phyloP scores from a whole-genome alignment of 2,113 vertebrate species.

The Oxygymnocypris stewartii region DNA sequence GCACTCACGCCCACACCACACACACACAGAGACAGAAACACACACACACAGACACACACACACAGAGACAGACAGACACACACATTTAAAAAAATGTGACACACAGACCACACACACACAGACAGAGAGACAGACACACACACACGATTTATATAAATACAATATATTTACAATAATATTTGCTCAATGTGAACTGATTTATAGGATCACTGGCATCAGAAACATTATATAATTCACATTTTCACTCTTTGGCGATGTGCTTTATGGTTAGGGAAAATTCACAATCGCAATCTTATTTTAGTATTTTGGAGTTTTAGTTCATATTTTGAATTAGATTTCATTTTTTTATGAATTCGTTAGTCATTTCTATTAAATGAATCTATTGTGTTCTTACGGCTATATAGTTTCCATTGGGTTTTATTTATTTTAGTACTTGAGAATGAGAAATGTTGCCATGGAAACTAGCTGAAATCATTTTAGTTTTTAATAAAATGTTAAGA shows the following conservation, averaged over 20 bases:
- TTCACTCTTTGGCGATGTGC: not conserved
- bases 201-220: not conserved
- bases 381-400: no score
- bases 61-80: no score
- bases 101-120: not conserved
- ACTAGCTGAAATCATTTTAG: not conserved
- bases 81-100: no score
- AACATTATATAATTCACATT: not conserved
- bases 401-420: not conserved
- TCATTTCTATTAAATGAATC: no score
- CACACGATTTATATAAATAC: not conserved
- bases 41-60: not conserved
- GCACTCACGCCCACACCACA: not conserved
- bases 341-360: no score
- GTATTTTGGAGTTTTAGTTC: no score
- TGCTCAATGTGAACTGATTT: not conserved
- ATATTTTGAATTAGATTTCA: no score
- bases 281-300: not conserved
- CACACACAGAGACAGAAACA: not conserved
- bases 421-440: not conserved
- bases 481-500: no score
- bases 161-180: not conserved
- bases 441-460: not conserved
- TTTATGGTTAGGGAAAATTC: not conserved
- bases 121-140: not conserved